phyloP scores from a whole-genome alignment of 64 coral and sea anemone species.

The Porites lutea region DNA sequence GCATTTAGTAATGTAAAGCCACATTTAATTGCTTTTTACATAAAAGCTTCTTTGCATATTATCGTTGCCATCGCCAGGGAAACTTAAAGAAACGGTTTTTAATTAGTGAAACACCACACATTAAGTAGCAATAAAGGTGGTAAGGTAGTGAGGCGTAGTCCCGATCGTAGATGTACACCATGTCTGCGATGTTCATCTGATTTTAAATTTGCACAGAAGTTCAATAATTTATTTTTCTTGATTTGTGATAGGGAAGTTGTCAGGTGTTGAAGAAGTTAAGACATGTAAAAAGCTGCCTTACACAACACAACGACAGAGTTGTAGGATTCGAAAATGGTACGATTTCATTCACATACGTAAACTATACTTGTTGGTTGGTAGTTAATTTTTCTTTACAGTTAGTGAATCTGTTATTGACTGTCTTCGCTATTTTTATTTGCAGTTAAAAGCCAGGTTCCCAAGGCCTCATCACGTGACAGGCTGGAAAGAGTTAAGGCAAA shows the following conservation, averaged over 20 bases:
- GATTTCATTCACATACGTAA: background rate
- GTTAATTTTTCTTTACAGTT: background rate
- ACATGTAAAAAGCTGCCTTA: conserved; percentile 79
- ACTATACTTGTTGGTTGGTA: too few species aligned
- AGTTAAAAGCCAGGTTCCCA: conserved; percentile 88
- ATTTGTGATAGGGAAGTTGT: conserved; percentile 83
- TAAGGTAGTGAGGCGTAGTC: too few species aligned
- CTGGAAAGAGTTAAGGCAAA: conserved; percentile 78
- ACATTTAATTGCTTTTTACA: too few species aligned
- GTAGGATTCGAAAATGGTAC: conserved; percentile 97
- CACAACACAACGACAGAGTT: conserved; percentile 92
- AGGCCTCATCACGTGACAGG: conserved; percentile 57
- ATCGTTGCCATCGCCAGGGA: too few species aligned
- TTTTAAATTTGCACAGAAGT: background rate
- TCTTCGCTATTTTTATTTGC: background rate
- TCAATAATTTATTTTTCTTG: background rate
- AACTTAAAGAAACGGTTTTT: too few species aligned
- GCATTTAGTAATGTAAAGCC: too few species aligned
- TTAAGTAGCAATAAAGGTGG: too few species aligned
- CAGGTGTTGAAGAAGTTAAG: conserved; percentile 90
- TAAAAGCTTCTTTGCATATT: too few species aligned
- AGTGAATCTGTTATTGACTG: background rate
- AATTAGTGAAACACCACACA: too few species aligned
- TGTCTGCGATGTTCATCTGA: background rate
- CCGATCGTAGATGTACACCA: background rate